A percentile compares a stretch with the other conserved stretches of the same genome.
These are phyloP conservation scores for Xestia rhomboidea DNA, from an alignment of 2,888 invertebrate species.

Conservation along the genomic window DNA sequence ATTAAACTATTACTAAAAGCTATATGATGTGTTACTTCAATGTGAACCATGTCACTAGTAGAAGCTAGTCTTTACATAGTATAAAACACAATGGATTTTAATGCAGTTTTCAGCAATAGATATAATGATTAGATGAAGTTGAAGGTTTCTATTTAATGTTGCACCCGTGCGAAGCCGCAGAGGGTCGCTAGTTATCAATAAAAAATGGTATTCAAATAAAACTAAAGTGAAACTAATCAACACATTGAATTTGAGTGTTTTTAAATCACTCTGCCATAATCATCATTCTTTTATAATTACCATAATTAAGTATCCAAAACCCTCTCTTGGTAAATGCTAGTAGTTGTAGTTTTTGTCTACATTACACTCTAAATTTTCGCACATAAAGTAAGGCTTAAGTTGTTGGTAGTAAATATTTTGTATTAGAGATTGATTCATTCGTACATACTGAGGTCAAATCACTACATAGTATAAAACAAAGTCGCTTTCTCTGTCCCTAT, in stretches of 20 bases:
- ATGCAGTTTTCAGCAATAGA: too few relatives aligned
- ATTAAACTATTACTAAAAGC: background rate
- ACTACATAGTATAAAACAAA: too few relatives aligned
- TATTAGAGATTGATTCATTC: constrained; percentile 12
- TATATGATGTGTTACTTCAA: background rate
- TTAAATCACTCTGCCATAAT: background rate
- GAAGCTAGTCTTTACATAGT: background rate
- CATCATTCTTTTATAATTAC: background rate
- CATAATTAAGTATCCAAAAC: background rate
- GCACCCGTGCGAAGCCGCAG: too few relatives aligned
- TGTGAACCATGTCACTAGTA: background rate
- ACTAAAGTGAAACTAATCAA: background rate
- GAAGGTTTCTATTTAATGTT: too few relatives aligned
- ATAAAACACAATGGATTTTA: too few relatives aligned
- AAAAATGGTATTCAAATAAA: background rate
- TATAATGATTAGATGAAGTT: too few relatives aligned
- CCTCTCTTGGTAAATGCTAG: background rate
- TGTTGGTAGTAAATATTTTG: constrained; percentile 4
- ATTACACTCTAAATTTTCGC: background rate
- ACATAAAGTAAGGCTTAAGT: constrained; percentile 16
- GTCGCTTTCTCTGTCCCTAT: too few relatives aligned
- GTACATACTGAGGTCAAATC: constrained; percentile 13
- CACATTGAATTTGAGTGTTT: background rate
- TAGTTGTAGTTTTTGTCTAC: background rate
- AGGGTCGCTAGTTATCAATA: background rate